A percentile compares a stretch with the other conserved stretches of the same genome.
Evolutionary conservation across 1,140 invertebrate genomes (phyloP).

Genomic region (Polyergus mexicanus): DNA sequence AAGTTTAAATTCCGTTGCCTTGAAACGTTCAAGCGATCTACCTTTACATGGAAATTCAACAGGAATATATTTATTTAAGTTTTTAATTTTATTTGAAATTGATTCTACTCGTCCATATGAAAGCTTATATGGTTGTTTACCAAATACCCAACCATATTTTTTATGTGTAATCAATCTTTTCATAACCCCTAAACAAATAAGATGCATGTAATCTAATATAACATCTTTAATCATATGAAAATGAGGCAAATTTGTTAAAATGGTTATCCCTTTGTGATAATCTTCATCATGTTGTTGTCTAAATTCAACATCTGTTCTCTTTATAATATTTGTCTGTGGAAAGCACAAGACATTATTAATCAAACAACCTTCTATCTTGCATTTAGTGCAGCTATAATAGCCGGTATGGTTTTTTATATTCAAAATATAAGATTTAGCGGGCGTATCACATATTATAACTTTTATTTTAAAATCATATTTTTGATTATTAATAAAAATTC

Average conservation of each 20-base stretch:
- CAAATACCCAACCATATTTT: neutral
- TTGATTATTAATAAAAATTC: neutral
- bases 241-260: slow-evolving; percentile 4
- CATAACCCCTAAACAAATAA: neutral
- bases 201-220: neutral
- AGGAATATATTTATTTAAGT: slow-evolving; percentile 11
- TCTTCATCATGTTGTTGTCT: neutral
- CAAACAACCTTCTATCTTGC: neutral
- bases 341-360: slow-evolving; percentile 11
- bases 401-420: neutral
- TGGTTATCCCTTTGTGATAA: neutral
- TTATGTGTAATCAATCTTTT: neutral
- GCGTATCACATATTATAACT: neutral
- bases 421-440: neutral
- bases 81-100: neutral
- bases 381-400: neutral
- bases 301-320: slow-evolving; percentile 6
- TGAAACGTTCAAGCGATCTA: slow-evolving; percentile 6
- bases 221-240: neutral
- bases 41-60: slow-evolving; percentile 10
- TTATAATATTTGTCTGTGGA: slow-evolving; percentile 12
- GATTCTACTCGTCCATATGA: neutral
- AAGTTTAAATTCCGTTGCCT: slow-evolving; percentile 1
- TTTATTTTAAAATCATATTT: slow-evolving; percentile 21
- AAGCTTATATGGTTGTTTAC: slow-evolving; percentile 14